Conservation (phyloP, 2,113 vertebrate species). For the Paedocypris sp. region DNA sequence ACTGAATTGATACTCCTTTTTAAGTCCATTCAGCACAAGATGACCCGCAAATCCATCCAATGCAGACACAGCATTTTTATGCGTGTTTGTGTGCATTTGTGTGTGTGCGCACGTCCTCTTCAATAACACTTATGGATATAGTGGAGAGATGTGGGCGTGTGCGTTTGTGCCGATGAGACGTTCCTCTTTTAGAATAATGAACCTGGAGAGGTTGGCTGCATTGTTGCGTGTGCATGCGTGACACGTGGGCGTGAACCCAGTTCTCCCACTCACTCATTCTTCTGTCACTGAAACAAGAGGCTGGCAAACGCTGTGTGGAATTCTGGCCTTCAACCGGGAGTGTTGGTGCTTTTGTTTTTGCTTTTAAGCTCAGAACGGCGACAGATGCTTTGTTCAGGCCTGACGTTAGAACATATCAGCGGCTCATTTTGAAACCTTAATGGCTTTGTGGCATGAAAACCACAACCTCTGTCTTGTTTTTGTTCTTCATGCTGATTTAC, state of each 20-base stretch:
- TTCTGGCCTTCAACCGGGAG: not conserved
- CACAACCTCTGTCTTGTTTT: no score
- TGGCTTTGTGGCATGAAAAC: not conserved
- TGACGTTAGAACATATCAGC: not conserved
- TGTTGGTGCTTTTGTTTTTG: not conserved
- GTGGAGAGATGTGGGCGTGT: not conserved
- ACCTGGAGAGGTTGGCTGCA: not conserved
- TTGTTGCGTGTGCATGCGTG: not conserved
- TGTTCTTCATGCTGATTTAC: no score
- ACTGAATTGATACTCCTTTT: no score
- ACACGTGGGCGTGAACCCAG: not conserved
- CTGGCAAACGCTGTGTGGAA: not conserved
- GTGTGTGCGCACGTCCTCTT: not conserved
- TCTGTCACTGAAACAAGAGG: conserved; percentile 1
- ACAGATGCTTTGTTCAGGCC: not conserved
- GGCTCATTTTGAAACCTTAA: not conserved
- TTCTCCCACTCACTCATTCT: conserved; percentile 1
- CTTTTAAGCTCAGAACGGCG: no score
- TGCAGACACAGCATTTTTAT: conserved; percentile 8
- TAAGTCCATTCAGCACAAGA: not conserved
- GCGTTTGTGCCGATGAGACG: not conserved
- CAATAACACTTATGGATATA: conserved; percentile 16
- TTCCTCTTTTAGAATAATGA: conserved; percentile 11
- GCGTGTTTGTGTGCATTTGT: no score
- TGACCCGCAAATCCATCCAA: not conserved